A percentile compares a stretch with the other conserved stretches of the same genome.
Conservation (phyloP, 2,113 vertebrate species). For the Baryphthengus martii region DNA sequence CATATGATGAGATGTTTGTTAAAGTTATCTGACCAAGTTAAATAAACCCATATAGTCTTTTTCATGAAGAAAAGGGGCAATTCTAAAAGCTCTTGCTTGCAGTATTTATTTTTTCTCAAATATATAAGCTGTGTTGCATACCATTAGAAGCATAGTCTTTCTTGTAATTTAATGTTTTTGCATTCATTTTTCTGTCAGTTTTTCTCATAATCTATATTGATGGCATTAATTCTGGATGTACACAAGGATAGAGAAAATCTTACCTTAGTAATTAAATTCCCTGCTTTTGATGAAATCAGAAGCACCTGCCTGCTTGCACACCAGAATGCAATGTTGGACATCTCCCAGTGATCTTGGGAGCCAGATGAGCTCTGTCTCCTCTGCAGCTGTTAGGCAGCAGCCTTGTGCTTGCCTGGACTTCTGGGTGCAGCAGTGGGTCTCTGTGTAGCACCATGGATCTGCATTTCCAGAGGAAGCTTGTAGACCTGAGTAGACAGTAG, state of each 20-base stretch:
- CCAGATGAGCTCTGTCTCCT: background rate
- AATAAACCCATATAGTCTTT: background rate
- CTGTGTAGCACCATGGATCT: background rate
- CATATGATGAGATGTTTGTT: background rate
- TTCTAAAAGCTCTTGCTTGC: background rate
- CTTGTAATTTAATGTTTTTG: background rate
- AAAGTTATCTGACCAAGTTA: background rate
- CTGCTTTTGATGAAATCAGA: background rate
- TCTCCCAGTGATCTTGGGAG: background rate
- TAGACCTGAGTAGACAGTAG: background rate
- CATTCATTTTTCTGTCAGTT: background rate
- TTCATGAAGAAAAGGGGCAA: background rate
- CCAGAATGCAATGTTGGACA: rapidly evolving
- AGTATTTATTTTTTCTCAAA: background rate
- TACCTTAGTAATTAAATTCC: background rate
- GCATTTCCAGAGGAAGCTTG: background rate
- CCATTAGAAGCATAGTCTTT: background rate
- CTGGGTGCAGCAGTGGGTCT: background rate
- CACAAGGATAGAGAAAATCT: background rate
- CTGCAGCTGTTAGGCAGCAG: background rate
- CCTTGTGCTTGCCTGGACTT: background rate
- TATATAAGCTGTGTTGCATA: background rate
- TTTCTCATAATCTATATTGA: background rate
- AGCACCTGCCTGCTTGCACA: background rate
- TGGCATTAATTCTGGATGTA: background rate